Base-by-base conservation (phyloP, 2,797 vertebrate genomes). In the Neomorphus geoffroyi region DNA sequence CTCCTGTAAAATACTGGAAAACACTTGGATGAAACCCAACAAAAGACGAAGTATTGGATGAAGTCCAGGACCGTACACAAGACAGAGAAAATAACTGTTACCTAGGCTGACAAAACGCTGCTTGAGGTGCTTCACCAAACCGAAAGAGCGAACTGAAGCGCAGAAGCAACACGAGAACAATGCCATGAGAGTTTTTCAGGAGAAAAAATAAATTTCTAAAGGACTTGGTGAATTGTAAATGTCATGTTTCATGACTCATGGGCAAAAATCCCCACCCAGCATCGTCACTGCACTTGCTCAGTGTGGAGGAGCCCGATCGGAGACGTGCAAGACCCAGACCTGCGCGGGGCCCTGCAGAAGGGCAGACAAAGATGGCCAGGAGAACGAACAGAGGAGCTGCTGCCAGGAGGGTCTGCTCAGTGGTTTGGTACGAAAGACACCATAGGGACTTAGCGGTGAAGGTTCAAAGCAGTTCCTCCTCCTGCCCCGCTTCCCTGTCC, bases 301-400 rank as follows among this genome's bases (percentile, higher is more conserved):
- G 51, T 11, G 50, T n/a, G 46, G 41, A 60, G 56, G 39, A 93
- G 48, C 19, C 57, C 60, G 32, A 48, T 43, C 0, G 2, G 41
- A 77, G 18, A 22, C 11, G 7, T 7, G 9, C 32, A 33, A 0
- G 0, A 73, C 17, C 53, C 8, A 2, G 14, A 43, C 46, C 27
- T 51, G 17, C 0, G 0, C 35, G 7, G 6, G 45, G 11, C n/a
- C 32, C 32, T 35, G 15, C 15, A 74, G 45, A 79, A 87, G 65
- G n/a, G 51, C 27, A 66, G 53, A 30, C 22, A 46, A 43, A 56
- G 41, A 45, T 54, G 48, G 37, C 46, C 39, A 67, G 21, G 41
- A 87, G 65, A 54, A 27, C 13, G 53, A 90, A 64, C 21, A 86
- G 72, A 51, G 48, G 28, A 0, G 6, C 10, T 56, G 64, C 16